phyloP scores from a whole-genome alignment of 2,888 invertebrate species.

The Apocheima hispidaria region DNA sequence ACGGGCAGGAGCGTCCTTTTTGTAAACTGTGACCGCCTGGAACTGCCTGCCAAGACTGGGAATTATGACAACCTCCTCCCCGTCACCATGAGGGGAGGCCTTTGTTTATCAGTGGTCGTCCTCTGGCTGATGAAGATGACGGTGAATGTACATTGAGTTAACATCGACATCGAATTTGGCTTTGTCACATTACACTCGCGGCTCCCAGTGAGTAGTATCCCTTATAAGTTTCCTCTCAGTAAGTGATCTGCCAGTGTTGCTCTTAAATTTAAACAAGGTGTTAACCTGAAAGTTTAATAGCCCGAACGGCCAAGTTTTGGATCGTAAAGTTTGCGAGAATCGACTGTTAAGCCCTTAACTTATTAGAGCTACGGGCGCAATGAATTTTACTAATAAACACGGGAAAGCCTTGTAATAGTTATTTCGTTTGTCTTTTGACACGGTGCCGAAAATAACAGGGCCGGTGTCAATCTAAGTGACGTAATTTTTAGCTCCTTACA shows the following conservation, averaged over 20 bases:
- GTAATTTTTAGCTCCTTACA: too few relatives aligned
- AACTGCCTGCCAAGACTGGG: too few relatives aligned
- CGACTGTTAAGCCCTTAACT: constrained; percentile 12
- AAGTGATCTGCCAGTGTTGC: constrained; percentile 7
- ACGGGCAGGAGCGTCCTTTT: too few relatives aligned
- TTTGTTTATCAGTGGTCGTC: too few relatives aligned
- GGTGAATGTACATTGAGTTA: too few relatives aligned
- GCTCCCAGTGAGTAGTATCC: not conserved
- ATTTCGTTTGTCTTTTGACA: not conserved
- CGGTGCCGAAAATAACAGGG: not conserved
- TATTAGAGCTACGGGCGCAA: not conserved
- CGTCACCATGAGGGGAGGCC: too few relatives aligned
- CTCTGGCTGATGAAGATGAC: too few relatives aligned
- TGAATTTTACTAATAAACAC: not conserved
- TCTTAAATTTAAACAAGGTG: constrained; percentile 27
- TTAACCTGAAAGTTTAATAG: constrained; percentile 33
- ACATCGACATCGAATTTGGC: too few relatives aligned
- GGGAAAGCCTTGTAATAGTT: not conserved
- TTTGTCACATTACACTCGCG: not conserved
- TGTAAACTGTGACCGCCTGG: too few relatives aligned
- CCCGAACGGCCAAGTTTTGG: constrained; percentile 14
- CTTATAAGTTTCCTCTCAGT: not conserved
- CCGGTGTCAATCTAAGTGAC: too few relatives aligned
- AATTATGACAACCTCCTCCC: too few relatives aligned
- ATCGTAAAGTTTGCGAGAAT: constrained; percentile 22